Percentiles rank a stretch among this genome's conserved stretches.
These are phyloP conservation scores for Agrotis segetum DNA, from an alignment of 2,888 invertebrate genomes.

Conservation along the genomic window DNA sequence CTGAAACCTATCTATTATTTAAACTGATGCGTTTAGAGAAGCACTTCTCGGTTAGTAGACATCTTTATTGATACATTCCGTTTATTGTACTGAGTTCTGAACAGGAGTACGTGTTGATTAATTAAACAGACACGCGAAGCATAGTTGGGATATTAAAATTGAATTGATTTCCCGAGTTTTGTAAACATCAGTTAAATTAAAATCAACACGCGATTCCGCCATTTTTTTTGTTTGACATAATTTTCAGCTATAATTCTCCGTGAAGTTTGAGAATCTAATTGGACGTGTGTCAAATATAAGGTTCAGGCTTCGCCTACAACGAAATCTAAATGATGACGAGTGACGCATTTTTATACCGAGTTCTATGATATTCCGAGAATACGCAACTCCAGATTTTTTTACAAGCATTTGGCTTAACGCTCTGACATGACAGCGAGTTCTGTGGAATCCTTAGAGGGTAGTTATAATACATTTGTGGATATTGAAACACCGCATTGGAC, in stretches of 20 bases:
- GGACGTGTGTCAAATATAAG: constrained; percentile 72
- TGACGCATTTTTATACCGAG: constrained; percentile 53
- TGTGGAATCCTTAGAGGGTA: constrained; percentile 34
- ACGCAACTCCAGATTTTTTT: constrained; percentile 47
- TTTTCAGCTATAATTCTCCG: constrained; percentile 64
- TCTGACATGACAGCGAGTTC: constrained; percentile 46
- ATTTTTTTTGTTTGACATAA: constrained; percentile 47
- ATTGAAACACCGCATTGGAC: constrained; percentile 52
- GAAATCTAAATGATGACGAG: constrained; percentile 67
- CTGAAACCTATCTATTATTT: constrained; percentile 54
- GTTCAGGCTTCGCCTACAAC: constrained; percentile 63
- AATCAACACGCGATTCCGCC: constrained; percentile 29
- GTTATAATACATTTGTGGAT: constrained; percentile 50
- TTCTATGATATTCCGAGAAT: constrained; percentile 46
- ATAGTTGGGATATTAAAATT: not conserved
- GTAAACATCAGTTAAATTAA: constrained; percentile 11
- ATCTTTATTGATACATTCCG: constrained; percentile 30
- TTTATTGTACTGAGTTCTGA: constrained; percentile 11
- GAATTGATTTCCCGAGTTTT: constrained; percentile 1
- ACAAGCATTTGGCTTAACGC: constrained; percentile 36
- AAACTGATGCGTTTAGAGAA: constrained; percentile 48
- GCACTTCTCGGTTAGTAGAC: constrained; percentile 30
- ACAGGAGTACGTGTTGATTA: not conserved
- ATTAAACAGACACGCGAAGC: constrained; percentile 2
- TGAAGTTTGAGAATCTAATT: constrained; percentile 70